phyloP scores from a whole-genome alignment of 2,888 invertebrate species.

The Drosophila mercatorum region DNA sequence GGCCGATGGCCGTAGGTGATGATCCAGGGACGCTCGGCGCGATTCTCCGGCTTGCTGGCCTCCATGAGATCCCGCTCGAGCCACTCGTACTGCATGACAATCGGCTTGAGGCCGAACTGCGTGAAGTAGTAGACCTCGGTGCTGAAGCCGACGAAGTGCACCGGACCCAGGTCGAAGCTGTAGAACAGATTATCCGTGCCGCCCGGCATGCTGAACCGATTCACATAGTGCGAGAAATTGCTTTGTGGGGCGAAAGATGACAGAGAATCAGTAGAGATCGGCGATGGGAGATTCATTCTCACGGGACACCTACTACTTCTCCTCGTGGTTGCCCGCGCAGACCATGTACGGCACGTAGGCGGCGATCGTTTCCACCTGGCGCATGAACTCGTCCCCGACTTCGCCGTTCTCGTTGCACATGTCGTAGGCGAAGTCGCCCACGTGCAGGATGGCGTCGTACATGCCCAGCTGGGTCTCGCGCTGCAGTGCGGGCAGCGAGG shows the following conservation, averaged over 20 bases:
- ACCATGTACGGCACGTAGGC: constrained; percentile 96
- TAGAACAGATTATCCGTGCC: constrained; percentile 90
- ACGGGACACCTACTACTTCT: constrained; percentile 88
- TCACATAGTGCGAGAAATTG: constrained; percentile 97
- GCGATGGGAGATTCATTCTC: background rate
- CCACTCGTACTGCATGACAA: constrained; percentile 94
- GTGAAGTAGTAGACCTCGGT: constrained; percentile 98
- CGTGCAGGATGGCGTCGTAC: constrained; percentile 95
- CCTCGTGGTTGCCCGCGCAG: constrained; percentile 96
- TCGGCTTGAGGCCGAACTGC: constrained; percentile 92
- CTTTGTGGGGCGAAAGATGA: constrained; percentile 85
- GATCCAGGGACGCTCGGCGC: constrained; percentile 91
- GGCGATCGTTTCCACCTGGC: constrained; percentile 94
- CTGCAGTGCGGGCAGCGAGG: constrained; percentile 92
- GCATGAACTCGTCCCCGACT: constrained; percentile 97
- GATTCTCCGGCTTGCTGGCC: constrained; percentile 91
- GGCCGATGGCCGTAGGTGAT: constrained; percentile 93
- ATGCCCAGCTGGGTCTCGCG: constrained; percentile 91
- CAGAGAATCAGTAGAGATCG: background rate
- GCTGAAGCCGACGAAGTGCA: constrained; percentile 95
- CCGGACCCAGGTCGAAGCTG: constrained; percentile 94
- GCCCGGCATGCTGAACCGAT: constrained; percentile 96
- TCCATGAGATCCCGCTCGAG: constrained; percentile 91
- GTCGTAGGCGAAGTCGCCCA: constrained; percentile 98
- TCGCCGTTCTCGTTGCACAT: constrained; percentile 92